Base-by-base conservation (phyloP, 2,888 invertebrate species). In the Lissonota sp. region DNA sequence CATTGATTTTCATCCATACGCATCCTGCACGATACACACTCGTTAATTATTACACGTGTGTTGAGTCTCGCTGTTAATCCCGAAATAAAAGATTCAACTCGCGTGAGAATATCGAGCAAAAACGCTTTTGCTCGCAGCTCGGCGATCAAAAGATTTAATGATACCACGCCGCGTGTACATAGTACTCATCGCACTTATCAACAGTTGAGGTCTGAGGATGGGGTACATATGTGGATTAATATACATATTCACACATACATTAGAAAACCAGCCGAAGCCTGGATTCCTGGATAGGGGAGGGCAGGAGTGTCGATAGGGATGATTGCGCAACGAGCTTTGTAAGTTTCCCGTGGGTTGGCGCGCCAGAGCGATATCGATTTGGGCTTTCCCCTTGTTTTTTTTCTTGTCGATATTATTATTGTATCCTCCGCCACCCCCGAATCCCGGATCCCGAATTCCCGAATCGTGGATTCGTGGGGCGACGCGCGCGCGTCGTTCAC, bases 301-400 rank as follows among this genome's bases (percentile, higher is more conserved):
- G n/a, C n/a, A n/a, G n/a, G 53, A 49, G 42, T 37, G 26, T 2
- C 58, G 64, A 51, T 16, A 67, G 69, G 76, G 57, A 67, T 57
- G 71, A 26, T 26, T 26, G 26, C 14, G 12, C 42, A 26, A 26
- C 58, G 64, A 81, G 76, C 58, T 81, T 74, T 60, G 6, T 10
- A 26, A 57, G 10, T 7, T 12, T 16, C n/a, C 80, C 80, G 66
- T 46, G 4, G 46, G 80, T 40, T 53, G 60, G 77, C 73, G 80
- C 51, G 10, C n/a, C 37, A 14, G 4, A 40, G 64, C 58, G 37
- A 70, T 80, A 64, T 74, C 60, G 75, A 82, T 82, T 26, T 60
- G 81, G 55, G 63, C 42, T 46, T 49, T 55, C 46, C 42, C 39
- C n/a, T n/a, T n/a, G n/a, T 26, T 26, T 26, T 26, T 26, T 26